Evolutionary conservation across 2,888 invertebrate genomes (phyloP), one percentile per base, ranked within the genome.

Genomic region (Operophtera brumata): DNA sequence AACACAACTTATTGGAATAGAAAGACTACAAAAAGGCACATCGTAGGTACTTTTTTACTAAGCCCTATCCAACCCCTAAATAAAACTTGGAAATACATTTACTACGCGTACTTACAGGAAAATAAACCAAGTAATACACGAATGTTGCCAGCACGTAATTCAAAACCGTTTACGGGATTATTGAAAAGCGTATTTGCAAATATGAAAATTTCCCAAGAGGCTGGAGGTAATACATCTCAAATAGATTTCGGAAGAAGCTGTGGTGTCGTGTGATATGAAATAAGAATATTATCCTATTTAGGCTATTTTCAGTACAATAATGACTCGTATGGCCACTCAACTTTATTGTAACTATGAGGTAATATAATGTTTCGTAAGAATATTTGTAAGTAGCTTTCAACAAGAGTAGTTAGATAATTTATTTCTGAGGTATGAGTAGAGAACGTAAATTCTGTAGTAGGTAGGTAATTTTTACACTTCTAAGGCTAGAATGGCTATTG

Each of bases 231-330:
- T 43, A 52, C 28, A 43, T 39, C 35, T 34, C 49, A 42, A 50
- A 50, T 34, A 45, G 48, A 44, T 48, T 45, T 34, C 36, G 11
- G 32, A 28, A 30, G 28, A 32, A 12, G 51, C 32, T 26, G 54
- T 54, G 44, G 44, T 39, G 37, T 48, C 52, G 42, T 53, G 39
- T 58, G 50, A 56, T 61, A 59, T 48, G 47, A 57, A 54, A 56
- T 59, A 53, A 30, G 32, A 54, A 46, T 57, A 49, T 43, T 51
- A 54, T 48, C 34, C 35, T 12, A 30, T 8, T 12, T 26, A 34
- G 14, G 30, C 34, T 42, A 56, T 47, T 51, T 51, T 30, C 25
- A 35, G 20, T 40, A 36, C 20, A 48, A 42, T 39, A 26, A 9
- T 40, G 12, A 11, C 10, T 32, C 37, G 6, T 7, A 35, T 39